Conservation (phyloP, 2,113 vertebrate species). For the Mus musculus region GRCm39 chr19:19733001-19733500, state of each 20-base stretch:
- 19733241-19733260: not conserved
- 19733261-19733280: not conserved
- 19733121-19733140: not conserved
- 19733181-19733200: not conserved
- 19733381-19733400: not conserved
- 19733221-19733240: not conserved
- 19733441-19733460: not conserved
- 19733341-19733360: constrained; percentile 8
- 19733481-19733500: not conserved
- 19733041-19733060: not conserved
- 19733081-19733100: not conserved
- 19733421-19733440: not conserved
- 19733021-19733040: no score
- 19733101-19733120: not conserved
- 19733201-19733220: not conserved
- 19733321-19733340: not conserved
- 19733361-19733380: not conserved
- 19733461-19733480: not conserved
- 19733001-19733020: no score
- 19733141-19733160: not conserved
- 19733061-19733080: not conserved
- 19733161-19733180: not conserved
- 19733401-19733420: not conserved
- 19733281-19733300: not conserved
- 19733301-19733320: not conserved